Conservation (phyloP, 2,888 invertebrate genomes). For the Hydrotaea diabolus region DNA sequence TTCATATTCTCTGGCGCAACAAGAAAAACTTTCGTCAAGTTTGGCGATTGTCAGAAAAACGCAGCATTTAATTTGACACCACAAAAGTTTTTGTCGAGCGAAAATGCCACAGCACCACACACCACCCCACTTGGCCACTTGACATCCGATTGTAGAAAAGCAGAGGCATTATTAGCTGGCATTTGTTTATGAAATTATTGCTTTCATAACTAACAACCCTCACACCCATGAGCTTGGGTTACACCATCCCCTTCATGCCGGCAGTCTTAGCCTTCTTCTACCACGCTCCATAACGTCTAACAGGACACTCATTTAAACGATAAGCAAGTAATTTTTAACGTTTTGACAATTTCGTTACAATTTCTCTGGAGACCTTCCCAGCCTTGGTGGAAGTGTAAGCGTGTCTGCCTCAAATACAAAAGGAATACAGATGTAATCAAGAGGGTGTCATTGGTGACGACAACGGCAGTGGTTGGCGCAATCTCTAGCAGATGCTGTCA, state of each 20-base stretch:
- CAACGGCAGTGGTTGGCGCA: neutral
- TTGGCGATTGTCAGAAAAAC: constrained; percentile 31
- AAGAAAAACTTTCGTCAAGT: neutral
- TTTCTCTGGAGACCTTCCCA: constrained; percentile 7
- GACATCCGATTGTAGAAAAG: neutral
- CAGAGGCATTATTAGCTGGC: constrained; percentile 44
- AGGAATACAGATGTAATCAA: constrained; percentile 17
- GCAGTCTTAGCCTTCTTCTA: too few species aligned
- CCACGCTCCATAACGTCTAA: neutral
- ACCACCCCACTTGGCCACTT: neutral
- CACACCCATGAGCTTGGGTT: neutral
- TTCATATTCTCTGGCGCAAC: neutral
- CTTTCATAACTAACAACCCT: constrained; percentile 11
- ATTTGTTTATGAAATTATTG: constrained; percentile 55
- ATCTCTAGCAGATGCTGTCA: constrained; percentile 26
- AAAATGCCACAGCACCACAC: neutral
- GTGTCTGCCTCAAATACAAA: neutral
- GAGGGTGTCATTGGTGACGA: constrained; percentile 16
- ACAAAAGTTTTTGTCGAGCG: constrained; percentile 48
- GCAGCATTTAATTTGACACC: constrained; percentile 48
- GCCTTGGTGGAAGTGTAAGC: neutral
- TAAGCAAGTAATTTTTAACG: constrained; percentile 59
- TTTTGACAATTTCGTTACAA: constrained; percentile 56
- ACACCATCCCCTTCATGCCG: neutral
- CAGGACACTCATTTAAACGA: constrained; percentile 33